Evolutionary conservation across 1,140 invertebrate species (phyloP), one percentile per base, ranked within the genome.

Genomic region (Augochlora pura): DNA sequence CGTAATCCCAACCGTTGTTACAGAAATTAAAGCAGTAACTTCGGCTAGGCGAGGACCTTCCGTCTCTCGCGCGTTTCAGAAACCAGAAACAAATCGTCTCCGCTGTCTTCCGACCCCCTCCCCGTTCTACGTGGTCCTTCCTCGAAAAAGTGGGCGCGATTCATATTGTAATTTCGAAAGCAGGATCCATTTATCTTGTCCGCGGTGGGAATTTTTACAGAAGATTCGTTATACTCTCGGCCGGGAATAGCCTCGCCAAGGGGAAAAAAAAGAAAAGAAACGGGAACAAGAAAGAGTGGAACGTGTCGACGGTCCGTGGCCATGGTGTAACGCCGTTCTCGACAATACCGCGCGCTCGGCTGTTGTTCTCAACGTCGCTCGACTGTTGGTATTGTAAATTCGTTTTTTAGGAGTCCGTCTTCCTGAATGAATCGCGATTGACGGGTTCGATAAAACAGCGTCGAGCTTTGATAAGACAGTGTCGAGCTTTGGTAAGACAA

Each of bases 91-190:
- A 73, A 65, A 81, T 81, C 67, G 60, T n/a, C 49, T 38, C 27
- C 39, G 25, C 21, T 21, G 32, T 25, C 49, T 39, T 27, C 21
- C n/a, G n/a, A 6, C 54, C 57, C 46, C 32, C 7, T 1, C 25
- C 59, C 23, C 59, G 67, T 46, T n/a, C 60, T 75, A 52, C 18
- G 14, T 10, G 54, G 52, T 52, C 52, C 54, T 82, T 82, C 79
- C 32, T 63, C 54, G 70, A 83, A 83, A 68, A 85, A 74, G 71
- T 76, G 72, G 73, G 78, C 82, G 65, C 82, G 84, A 85, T 85
- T 87, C 84, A 87, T 87, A 86, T 87, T 86, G 76, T 86, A 84
- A 86, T 82, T 81, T 86, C 65, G 74, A 81, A 82, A 73, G 69
- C 82, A 80, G 78, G 76, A 86, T 74, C 73, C 83, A 85, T 85